phyloP scores from a whole-genome alignment of 1,140 invertebrate genomes.

The Magallana angulata region DNA sequence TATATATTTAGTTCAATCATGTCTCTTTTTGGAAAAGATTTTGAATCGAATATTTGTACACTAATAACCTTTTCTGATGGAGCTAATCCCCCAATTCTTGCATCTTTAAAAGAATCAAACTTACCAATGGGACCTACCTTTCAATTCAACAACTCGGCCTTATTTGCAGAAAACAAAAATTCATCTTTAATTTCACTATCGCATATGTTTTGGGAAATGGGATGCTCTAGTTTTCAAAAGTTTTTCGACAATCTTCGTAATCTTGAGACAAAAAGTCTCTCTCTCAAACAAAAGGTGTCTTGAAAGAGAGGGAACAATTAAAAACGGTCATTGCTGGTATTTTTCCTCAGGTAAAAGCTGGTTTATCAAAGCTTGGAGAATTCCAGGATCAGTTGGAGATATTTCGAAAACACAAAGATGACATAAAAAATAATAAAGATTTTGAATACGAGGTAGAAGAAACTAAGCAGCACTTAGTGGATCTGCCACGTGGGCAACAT shows the following conservation, averaged over 20 bases:
- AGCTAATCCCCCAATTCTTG: slow-evolving; percentile 49
- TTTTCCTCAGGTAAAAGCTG: slow-evolving; percentile 45
- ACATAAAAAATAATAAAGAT: slow-evolving; percentile 54
- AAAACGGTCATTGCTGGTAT: slow-evolving; percentile 47
- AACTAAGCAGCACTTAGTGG: slow-evolving; percentile 2
- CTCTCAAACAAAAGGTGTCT: slow-evolving; percentile 43
- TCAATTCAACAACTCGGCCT: slow-evolving; percentile 43
- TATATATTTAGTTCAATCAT: slow-evolving; percentile 65
- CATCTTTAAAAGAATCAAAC: slow-evolving; percentile 38
- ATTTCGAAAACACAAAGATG: slow-evolving; percentile 50
- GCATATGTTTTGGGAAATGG: slow-evolving; percentile 62
- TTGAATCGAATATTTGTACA: slow-evolving; percentile 58
- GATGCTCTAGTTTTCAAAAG: slow-evolving; percentile 46
- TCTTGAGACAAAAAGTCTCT: slow-evolving; percentile 19
- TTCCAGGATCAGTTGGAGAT: slow-evolving; percentile 45
- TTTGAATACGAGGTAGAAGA: neutral
- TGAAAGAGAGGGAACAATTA: slow-evolving; percentile 48
- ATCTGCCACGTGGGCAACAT: slow-evolving; percentile 42
- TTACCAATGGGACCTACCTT: slow-evolving; percentile 40
- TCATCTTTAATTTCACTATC: neutral
- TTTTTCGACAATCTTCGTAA: slow-evolving; percentile 44
- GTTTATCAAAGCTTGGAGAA: slow-evolving; percentile 39
- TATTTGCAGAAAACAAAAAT: slow-evolving; percentile 43
- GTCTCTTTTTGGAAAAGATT: slow-evolving; percentile 63
- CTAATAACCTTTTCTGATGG: slow-evolving; percentile 64